Percentiles rank a stretch among this genome's conserved stretches.
Evolutionary conservation across 2,113 vertebrate species (phyloP).

Genomic region (Perca schrenkii): DNA sequence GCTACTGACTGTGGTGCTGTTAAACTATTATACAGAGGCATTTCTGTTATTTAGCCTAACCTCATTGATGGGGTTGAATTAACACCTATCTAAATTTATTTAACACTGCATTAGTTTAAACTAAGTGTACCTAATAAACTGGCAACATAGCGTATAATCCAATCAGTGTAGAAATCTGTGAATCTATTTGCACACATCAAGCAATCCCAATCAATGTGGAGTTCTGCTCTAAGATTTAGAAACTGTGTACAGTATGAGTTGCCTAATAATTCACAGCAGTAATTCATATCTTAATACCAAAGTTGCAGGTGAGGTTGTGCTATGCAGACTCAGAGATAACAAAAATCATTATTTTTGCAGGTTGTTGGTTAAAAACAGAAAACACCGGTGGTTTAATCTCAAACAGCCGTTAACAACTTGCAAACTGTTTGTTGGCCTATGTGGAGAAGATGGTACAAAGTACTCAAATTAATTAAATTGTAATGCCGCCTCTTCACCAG

Average conservation of each 20-base stretch:
- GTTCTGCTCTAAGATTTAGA: background rate
- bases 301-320: background rate
- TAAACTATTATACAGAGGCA: background rate
- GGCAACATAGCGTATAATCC: background rate
- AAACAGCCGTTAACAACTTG: background rate
- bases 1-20: too few species aligned
- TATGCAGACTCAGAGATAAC: background rate
- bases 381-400: conserved; percentile 22
- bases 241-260: background rate
- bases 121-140: too few species aligned
- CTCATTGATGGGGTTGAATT: background rate
- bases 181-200: background rate
- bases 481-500: background rate
- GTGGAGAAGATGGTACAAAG: background rate
- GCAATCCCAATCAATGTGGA: background rate
- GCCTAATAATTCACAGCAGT: background rate
- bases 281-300: background rate
- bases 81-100: background rate
- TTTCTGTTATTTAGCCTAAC: background rate
- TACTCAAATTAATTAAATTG: background rate
- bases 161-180: background rate
- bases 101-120: too few species aligned
- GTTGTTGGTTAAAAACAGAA: conserved; percentile 6
- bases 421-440: background rate
- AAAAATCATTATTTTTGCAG: background rate